Evolutionary conservation across 2,797 vertebrate species (phyloP).

Genomic region (Limnodromus scolopaceus): DNA sequence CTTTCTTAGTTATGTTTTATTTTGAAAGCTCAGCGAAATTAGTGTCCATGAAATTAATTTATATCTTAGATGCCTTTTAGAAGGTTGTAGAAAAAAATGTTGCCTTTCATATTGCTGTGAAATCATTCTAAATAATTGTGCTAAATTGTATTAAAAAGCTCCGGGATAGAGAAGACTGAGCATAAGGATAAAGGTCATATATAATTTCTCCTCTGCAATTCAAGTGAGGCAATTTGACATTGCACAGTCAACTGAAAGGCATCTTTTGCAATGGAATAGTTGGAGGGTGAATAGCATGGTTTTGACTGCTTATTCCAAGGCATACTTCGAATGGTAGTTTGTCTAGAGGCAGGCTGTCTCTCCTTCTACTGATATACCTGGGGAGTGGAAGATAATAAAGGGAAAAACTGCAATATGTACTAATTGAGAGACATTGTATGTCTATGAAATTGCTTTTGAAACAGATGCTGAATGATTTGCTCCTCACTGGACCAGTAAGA

Average conservation of each 20-base stretch:
- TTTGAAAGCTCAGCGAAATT: constrained; percentile 31
- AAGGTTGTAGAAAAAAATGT: not conserved
- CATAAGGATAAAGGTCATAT: constrained; percentile 40
- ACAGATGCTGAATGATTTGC: not conserved
- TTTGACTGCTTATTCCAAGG: not conserved
- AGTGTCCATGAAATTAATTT: constrained; percentile 45
- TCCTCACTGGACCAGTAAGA: not conserved
- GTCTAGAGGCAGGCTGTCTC: not conserved
- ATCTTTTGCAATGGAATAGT: not conserved
- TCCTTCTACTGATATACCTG: not conserved
- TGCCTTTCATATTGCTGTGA: not conserved
- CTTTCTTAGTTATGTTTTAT: constrained; percentile 21
- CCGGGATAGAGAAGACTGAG: constrained; percentile 1
- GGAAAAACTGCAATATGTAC: not conserved
- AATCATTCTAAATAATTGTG: constrained; percentile 46
- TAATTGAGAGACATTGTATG: accelerated
- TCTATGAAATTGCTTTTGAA: not conserved
- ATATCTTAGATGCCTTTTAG: not conserved
- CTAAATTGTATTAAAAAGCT: constrained; percentile 40
- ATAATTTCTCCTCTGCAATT: constrained; percentile 2
- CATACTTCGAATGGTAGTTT: not conserved
- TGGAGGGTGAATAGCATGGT: not conserved
- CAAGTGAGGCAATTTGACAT: constrained; percentile 19
- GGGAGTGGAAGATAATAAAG: not conserved
- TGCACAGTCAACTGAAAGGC: constrained; percentile 23